phyloP scores from a whole-genome alignment of 2,113 vertebrate genomes.

The Corapipo altera region DNA sequence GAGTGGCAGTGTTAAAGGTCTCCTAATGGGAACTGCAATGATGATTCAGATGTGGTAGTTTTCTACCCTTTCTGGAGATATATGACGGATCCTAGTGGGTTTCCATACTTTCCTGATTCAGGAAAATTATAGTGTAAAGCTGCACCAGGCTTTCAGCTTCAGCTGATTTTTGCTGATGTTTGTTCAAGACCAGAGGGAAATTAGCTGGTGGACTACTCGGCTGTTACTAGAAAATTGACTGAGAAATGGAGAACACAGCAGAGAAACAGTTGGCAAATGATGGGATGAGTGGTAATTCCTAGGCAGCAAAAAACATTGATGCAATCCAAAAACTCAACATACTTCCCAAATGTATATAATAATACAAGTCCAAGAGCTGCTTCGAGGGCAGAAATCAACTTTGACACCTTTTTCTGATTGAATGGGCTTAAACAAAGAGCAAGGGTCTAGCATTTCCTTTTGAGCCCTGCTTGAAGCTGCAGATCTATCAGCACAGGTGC shows the following conservation, averaged over 20 bases:
- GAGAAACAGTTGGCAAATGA: conserved; percentile 15
- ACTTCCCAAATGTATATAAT: not conserved
- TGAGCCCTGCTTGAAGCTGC: not conserved
- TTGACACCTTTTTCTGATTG: not conserved
- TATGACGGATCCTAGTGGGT: not conserved
- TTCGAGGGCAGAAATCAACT: not conserved
- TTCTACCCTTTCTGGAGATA: not conserved
- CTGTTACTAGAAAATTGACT: conserved; percentile 27
- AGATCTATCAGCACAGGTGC: not conserved
- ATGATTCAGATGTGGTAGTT: not conserved
- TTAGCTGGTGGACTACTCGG: not conserved
- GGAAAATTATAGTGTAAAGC: conserved; percentile 25
- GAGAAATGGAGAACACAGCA: conserved; percentile 14
- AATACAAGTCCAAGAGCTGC: not conserved
- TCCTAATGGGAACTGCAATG: not conserved
- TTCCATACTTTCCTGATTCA: not conserved
- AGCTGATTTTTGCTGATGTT: conserved; percentile 35
- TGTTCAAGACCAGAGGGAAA: conserved; percentile 30
- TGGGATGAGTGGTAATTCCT: conserved; percentile 8
- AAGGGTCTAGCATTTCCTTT: not conserved
- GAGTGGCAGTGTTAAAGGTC: not conserved
- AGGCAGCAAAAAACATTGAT: not conserved
- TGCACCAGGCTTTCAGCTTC: not conserved
- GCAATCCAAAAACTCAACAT: not conserved
- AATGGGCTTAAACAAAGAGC: not conserved